Base-by-base conservation (phyloP, 2,797 vertebrate species). In the Botia kubotai region DNA sequence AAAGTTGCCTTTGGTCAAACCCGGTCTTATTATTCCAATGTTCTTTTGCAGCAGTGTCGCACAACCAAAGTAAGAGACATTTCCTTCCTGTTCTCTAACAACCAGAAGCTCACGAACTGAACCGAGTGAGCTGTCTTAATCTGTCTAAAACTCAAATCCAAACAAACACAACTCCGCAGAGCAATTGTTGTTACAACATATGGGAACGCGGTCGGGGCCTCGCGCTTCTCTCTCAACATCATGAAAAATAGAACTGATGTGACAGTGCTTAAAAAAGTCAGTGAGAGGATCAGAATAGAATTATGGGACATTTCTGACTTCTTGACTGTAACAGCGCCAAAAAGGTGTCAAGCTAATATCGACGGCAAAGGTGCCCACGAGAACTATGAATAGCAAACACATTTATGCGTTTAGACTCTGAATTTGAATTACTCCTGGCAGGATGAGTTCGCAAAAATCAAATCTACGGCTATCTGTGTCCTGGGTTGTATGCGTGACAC, bases 371-470 rank as follows among this genome's bases (percentile, higher is more conserved):
- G 82, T 81, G 83, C 86, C 84, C 65, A 77, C 60, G 14, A 80
- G 86, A 84, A 78, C 79, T 83, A 84, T 80, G 84, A 85, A 85
- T 85, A 85, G 84, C 70, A 76, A 85, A 85, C 76, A 69, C 46
- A 55, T 80, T 62, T 82, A 76, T 76, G 80, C 53, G 68, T 85
- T 79, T 77, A 63, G 17, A 23, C 81, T 48, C 70, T 58, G 66
- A 82, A 79, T 82, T 73, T 73, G 74, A 84, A 84, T 82, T 78
- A 85, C 77, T 80, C 71, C 66, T 23, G 55, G 60, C 46, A 50
- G 74, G 73, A 82, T 79, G 77, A 84, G 75, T 62, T 66, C 72
- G 76, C 82, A 73, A 78, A 46, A 77, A 80, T 69, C 50, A 73
- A 67, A 85, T 85, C 74, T 80, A 72, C 17, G 67, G 58, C 80